phyloP scores from a whole-genome alignment of 2,113 vertebrate genomes.

The Petrocephalus zakoni region DNA sequence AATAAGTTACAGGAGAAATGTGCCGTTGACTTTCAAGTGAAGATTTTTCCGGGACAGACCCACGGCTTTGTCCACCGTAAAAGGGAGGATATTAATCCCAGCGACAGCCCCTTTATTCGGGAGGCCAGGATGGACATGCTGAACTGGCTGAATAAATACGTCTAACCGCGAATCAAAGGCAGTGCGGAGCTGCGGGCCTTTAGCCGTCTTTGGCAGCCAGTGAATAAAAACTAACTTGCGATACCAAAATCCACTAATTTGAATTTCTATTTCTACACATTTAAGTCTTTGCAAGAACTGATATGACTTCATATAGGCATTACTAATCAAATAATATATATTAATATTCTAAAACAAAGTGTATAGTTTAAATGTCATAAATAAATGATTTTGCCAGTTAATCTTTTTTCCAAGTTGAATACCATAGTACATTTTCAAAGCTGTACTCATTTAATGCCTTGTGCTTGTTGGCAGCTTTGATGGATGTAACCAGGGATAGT shows the following conservation, averaged over 20 bases:
- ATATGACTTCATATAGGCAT: background rate
- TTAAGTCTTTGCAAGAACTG: background rate
- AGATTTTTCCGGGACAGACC: constrained; percentile 81
- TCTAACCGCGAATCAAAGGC: constrained; percentile 52
- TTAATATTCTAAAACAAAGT: background rate
- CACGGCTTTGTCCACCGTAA: constrained; percentile 87
- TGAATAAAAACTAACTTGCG: background rate
- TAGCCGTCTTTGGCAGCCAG: background rate
- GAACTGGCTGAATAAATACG: constrained; percentile 77
- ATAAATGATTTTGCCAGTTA: background rate
- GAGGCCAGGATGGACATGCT: constrained; percentile 80
- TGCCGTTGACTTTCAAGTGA: constrained; percentile 71
- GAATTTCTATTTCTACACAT: background rate
- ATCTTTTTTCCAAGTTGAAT: background rate
- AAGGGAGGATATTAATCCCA: constrained; percentile 72
- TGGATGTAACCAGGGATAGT: background rate
- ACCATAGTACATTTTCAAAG: background rate
- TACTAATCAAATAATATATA: background rate
- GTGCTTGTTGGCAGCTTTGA: background rate
- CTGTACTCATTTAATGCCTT: background rate
- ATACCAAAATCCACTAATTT: background rate
- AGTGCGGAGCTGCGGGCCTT: background rate
- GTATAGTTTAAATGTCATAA: background rate
- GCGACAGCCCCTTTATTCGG: constrained; percentile 70
- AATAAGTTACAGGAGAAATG: constrained; percentile 73